Evolutionary conservation across 1,140 invertebrate genomes (phyloP), one percentile per base, ranked within the genome.

Genomic region (Hyles euphorbiae): DNA sequence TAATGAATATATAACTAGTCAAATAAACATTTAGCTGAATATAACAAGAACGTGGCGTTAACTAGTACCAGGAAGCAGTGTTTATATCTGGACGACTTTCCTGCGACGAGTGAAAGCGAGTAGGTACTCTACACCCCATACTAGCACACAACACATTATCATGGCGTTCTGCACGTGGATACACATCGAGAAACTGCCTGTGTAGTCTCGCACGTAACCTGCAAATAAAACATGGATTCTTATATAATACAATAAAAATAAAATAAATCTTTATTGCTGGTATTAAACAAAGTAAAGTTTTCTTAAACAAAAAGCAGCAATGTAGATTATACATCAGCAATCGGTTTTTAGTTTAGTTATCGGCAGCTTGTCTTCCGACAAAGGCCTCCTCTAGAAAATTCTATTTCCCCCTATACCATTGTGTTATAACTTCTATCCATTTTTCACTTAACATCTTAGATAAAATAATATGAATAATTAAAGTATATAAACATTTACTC

Each of bases 131-230:
- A 94, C 85, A 49, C 87, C 81, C 94, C 94, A 95, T 3, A 93
- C 91, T 1, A 93, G 8, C 8, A 92, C 91, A 62, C 93, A 94
- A 0, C 92, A 79, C 79, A 92, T 83, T 12, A 94, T 94, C 56
- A 94, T 87, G 2, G 91, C 84, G 46, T 93, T 94, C 77, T 94
- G 94, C 3, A 93, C 90, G 76, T 95, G 93, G 61, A 95, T 92
- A 67, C 93, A 94, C 6, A 92, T 90, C 6, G 92, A 89, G 81
- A 93, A 95, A 70, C 93, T 95, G 3, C 87, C 80, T 5, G 93
- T 94, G 46, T 89, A 87, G 64, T 95, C 94, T 70, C 94, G 90
- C 11, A 95, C 92, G 57, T 91, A 91, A 73, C 94, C 94, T 95
- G 81, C 22, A 89, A 83, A 63, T 2, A 40, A 70, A 71, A 61